Evolutionary conservation across 2,888 invertebrate species (phyloP).

Genomic region (Diabrotica balteata): DNA sequence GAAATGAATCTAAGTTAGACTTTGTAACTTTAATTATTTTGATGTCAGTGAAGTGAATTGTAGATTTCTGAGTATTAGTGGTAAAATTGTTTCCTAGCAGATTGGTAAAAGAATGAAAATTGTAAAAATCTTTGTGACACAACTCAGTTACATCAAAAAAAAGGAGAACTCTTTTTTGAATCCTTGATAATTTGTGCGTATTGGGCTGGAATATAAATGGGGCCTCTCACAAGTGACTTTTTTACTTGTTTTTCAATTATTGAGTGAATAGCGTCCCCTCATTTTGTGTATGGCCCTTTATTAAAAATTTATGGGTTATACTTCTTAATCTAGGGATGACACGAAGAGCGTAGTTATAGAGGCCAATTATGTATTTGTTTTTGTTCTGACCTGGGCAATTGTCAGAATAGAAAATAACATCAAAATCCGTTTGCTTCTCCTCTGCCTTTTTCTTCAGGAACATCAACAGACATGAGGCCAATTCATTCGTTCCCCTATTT

Average conservation of each 20-base stretch:
- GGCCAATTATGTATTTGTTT: conserved; percentile 6
- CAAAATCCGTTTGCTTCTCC: background rate
- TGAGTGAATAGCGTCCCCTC: conserved; percentile 28
- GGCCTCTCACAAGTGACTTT: conserved; percentile 32
- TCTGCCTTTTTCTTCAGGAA: background rate
- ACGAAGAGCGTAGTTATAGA: background rate
- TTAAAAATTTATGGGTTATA: conserved; percentile 35
- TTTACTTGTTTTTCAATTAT: conserved; percentile 34
- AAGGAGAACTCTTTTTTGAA: background rate
- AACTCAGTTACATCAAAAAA: background rate
- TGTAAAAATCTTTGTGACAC: background rate
- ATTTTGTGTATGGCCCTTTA: conserved; percentile 33
- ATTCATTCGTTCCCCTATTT: background rate
- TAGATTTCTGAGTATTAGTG: background rate
- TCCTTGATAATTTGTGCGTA: conserved; percentile 11
- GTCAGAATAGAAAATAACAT: conserved; percentile 1
- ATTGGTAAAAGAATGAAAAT: background rate
- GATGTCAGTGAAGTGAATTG: background rate
- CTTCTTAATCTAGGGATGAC: background rate
- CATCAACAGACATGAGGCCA: background rate
- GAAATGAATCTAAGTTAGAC: background rate
- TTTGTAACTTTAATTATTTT: background rate
- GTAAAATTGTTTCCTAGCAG: background rate
- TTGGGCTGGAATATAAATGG: conserved; percentile 32
- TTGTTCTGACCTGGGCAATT: background rate